These are phyloP conservation scores for Campaea margaritaria DNA, from an alignment of 2,888 invertebrate genomes.

Conservation along the genomic window DNA sequence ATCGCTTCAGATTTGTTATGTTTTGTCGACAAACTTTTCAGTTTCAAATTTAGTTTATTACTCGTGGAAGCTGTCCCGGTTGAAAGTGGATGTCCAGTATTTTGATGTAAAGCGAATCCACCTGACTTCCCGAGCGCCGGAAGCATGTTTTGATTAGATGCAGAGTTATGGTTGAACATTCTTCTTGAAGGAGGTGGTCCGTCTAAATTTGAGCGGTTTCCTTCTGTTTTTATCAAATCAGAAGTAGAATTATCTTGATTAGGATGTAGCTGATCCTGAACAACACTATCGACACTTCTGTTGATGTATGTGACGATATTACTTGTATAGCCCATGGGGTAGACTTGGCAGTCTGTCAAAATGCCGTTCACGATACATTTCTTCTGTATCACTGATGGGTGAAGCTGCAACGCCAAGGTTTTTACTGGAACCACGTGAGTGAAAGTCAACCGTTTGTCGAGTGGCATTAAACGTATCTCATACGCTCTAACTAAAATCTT, in stretches of 20 bases:
- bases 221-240: neutral
- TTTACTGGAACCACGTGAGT: neutral
- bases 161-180: constrained; percentile 4
- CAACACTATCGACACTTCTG: neutral
- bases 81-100: neutral
- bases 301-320: constrained; percentile 3
- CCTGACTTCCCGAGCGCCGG: constrained; percentile 4
- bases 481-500: constrained; percentile 3
- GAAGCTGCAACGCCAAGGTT: constrained; percentile 6
- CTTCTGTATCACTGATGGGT: neutral
- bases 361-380: constrained; percentile 9
- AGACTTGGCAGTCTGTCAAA: constrained; percentile 6
- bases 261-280: neutral
- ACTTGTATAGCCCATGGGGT: neutral
- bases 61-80: neutral
- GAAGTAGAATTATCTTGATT: neutral
- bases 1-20: neutral
- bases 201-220: neutral
- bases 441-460: constrained; percentile 10
- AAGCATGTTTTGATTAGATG: constrained; percentile 9
- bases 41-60: constrained; percentile 14
- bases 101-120: constrained; percentile 4
- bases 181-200: constrained; percentile 9
- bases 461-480: constrained; percentile 8
- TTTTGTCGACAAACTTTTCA: constrained; percentile 5